Evolutionary conservation across 2,888 invertebrate genomes (phyloP).

Genomic region (Brachylomia viminalis): DNA sequence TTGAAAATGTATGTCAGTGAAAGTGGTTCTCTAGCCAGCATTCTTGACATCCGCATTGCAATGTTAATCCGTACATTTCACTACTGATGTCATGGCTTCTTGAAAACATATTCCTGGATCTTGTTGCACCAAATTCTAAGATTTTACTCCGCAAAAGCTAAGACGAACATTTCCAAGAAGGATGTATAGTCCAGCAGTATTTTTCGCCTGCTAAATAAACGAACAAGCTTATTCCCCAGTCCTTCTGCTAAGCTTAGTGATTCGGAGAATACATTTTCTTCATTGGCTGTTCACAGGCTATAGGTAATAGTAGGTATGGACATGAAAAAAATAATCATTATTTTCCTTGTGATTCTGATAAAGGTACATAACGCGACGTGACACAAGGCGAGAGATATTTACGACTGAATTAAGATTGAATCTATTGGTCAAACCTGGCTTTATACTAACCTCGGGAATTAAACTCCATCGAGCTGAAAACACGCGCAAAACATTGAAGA

Average conservation of each 20-base stretch:
- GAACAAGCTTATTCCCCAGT: background rate
- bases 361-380: no score
- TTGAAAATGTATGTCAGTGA: conserved; percentile 24
- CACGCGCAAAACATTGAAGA: conserved; percentile 29
- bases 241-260: background rate
- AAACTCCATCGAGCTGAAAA: conserved; percentile 7
- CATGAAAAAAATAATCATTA: background rate
- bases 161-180: background rate
- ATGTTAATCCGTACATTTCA: conserved; percentile 6
- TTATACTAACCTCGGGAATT: conserved; percentile 4
- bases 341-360: background rate
- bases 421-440: conserved; percentile 3
- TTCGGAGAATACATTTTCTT: background rate
- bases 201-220: background rate
- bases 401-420: conserved; percentile 18
- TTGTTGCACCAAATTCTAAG: no score
- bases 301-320: background rate
- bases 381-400: background rate
- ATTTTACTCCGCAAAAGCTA: background rate
- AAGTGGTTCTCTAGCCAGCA: conserved; percentile 23
- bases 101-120: background rate
- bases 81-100: background rate
- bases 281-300: background rate
- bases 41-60: conserved; percentile 34
- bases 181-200: background rate